Evolutionary conservation across 1,140 invertebrate genomes (phyloP).

Genomic region (Phenacoccus solenopsis): DNA sequence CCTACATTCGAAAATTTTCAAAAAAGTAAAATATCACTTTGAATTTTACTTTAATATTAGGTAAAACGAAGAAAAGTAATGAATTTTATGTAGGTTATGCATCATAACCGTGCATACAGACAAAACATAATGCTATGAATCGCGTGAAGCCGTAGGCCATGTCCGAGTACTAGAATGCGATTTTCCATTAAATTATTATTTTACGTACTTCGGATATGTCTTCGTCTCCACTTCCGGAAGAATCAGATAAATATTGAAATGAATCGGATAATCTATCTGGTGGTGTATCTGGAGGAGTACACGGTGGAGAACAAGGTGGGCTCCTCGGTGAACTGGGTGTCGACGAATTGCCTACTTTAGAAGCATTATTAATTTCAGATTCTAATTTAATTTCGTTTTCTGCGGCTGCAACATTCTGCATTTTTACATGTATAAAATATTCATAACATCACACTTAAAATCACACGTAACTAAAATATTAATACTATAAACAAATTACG

Average conservation of each 20-base stretch:
- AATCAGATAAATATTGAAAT: conserved; percentile 66
- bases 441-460: conserved; percentile 31
- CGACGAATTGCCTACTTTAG: conserved; percentile 46
- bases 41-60: neutral
- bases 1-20: conserved; percentile 6
- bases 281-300: conserved; percentile 58
- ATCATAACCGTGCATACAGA: neutral
- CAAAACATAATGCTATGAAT: conserved; percentile 5
- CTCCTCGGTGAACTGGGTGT: conserved; percentile 47
- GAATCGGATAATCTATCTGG: conserved; percentile 31
- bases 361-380: conserved; percentile 51
- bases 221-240: conserved; percentile 83
- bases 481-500: conserved; percentile 5
- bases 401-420: conserved; percentile 75
- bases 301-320: conserved; percentile 61
- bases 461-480: conserved; percentile 10
- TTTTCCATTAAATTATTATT: conserved; percentile 24
- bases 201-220: conserved; percentile 73
- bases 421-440: conserved; percentile 54
- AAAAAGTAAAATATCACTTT: neutral
- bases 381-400: conserved; percentile 58
- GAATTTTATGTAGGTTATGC: conserved; percentile 16
- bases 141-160: conserved; percentile 16
- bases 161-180: neutral
- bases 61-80: neutral